These are phyloP conservation scores for Microctonus brassicae DNA, from an alignment of 2,888 invertebrate species.

Conservation along the genomic window DNA sequence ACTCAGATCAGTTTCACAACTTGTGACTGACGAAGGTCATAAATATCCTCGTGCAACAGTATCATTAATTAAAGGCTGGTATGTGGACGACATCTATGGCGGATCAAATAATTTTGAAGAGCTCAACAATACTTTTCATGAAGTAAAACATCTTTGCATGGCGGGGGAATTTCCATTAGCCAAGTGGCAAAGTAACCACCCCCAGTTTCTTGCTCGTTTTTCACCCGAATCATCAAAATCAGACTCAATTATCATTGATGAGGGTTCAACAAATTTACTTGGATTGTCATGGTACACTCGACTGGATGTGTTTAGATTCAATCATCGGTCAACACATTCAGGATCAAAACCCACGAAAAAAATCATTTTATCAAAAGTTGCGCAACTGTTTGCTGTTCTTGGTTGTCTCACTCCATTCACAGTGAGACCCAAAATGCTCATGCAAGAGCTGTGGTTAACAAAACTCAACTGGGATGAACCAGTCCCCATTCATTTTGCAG, in stretches of 20 bases:
- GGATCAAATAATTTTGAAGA: conserved; percentile 9
- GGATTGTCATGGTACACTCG: neutral
- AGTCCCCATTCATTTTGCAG: neutral
- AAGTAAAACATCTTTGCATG: too few species aligned
- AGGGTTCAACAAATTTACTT: neutral
- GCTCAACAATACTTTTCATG: too few species aligned
- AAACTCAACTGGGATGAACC: neutral
- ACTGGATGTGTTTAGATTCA: neutral
- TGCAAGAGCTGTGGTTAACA: neutral
- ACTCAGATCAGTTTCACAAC: neutral
- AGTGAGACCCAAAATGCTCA: neutral
- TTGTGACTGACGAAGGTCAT: conserved; percentile 21
- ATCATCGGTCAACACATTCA: neutral
- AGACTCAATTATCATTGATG: neutral
- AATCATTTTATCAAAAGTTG: neutral
- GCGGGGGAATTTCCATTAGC: too few species aligned
- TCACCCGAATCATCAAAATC: too few species aligned
- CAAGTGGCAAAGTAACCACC: too few species aligned
- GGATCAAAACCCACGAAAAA: neutral
- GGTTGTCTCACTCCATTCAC: neutral
- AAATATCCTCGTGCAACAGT: conserved; percentile 15
- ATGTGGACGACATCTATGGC: conserved; percentile 40
- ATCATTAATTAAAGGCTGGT: conserved; percentile 27
- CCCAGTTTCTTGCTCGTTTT: too few species aligned
- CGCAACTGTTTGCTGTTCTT: neutral